These are phyloP conservation scores for Melitaea cinxia DNA, from an alignment of 1,140 invertebrate species.

Conservation along the genomic window DNA sequence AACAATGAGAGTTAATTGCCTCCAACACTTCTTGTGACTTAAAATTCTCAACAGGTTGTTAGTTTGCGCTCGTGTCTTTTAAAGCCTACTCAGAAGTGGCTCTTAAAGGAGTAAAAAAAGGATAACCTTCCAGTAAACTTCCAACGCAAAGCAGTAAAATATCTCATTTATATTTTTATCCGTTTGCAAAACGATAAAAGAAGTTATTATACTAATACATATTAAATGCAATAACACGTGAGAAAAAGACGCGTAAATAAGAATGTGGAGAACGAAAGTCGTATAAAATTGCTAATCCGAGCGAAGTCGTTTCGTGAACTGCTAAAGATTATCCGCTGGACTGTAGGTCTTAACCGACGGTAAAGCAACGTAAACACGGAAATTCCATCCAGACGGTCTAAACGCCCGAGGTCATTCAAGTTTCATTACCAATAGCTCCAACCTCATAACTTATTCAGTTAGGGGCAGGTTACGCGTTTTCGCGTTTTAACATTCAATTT, in stretches of 20 bases:
- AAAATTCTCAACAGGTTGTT: slow-evolving; percentile 28
- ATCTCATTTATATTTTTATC: neutral
- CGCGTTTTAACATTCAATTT: slow-evolving; percentile 78
- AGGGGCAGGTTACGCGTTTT: slow-evolving; percentile 74
- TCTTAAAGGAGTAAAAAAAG: slow-evolving; percentile 61
- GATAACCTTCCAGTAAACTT: slow-evolving; percentile 13
- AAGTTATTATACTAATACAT: neutral
- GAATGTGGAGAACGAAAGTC: neutral
- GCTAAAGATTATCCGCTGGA: slow-evolving; percentile 9
- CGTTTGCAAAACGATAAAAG: neutral
- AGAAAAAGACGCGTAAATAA: neutral
- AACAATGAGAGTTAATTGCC: slow-evolving; percentile 33
- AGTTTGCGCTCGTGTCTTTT: slow-evolving; percentile 37
- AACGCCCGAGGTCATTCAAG: slow-evolving; percentile 71
- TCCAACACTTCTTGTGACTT: slow-evolving; percentile 29
- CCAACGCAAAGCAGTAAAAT: neutral
- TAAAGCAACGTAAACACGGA: slow-evolving; percentile 63
- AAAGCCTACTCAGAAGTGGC: slow-evolving; percentile 47
- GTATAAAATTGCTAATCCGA: neutral
- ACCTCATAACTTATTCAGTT: slow-evolving; percentile 77
- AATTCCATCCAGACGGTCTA: slow-evolving; percentile 67
- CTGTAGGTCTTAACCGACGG: slow-evolving; percentile 31
- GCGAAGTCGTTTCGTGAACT: neutral
- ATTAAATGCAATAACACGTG: neutral
- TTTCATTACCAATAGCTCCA: slow-evolving; percentile 76